Conservation (phyloP, 2,888 invertebrate genomes). For the Osedax fenrisi region DNA sequence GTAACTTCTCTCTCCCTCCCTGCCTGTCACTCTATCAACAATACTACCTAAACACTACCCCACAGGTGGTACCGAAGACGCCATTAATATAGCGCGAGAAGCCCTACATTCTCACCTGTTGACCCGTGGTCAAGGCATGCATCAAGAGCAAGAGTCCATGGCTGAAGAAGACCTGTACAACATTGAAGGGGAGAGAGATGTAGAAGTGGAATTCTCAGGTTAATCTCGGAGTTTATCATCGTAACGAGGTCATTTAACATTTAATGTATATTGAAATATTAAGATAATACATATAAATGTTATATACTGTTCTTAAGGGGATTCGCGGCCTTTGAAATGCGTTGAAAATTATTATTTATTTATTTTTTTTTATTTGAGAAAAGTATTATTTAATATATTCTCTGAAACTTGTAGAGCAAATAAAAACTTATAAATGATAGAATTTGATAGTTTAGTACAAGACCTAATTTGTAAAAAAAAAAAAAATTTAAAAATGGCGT, state of each 20-base stretch:
- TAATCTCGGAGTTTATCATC: too few relatives aligned
- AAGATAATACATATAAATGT: too few relatives aligned
- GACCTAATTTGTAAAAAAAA: too few relatives aligned
- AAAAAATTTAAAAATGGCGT: too few relatives aligned
- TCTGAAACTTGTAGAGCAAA: too few relatives aligned
- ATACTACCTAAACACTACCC: not conserved
- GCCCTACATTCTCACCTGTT: slow-evolving; percentile 85
- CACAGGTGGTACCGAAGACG: slow-evolving; percentile 69
- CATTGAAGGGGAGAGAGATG: slow-evolving; percentile 56
- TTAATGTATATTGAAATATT: not conserved
- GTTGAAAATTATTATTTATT: too few relatives aligned
- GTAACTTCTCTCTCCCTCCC: slow-evolving; percentile 37
- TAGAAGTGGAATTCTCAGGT: slow-evolving; percentile 51
- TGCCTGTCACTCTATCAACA: not conserved
- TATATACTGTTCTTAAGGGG: too few relatives aligned
- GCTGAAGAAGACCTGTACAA: slow-evolving; percentile 68
- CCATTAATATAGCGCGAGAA: slow-evolving; percentile 80
- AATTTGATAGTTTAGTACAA: too few relatives aligned
- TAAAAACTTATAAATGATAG: too few relatives aligned
- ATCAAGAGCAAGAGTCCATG: slow-evolving; percentile 61
- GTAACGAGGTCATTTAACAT: not conserved
- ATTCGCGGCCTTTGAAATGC: too few relatives aligned
- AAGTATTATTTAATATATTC: too few relatives aligned
- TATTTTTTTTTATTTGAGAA: too few relatives aligned
- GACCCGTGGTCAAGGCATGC: slow-evolving; percentile 53